Conservation (phyloP, 2,888 invertebrate genomes). For the Acanthosoma haemorrhoidale region DNA sequence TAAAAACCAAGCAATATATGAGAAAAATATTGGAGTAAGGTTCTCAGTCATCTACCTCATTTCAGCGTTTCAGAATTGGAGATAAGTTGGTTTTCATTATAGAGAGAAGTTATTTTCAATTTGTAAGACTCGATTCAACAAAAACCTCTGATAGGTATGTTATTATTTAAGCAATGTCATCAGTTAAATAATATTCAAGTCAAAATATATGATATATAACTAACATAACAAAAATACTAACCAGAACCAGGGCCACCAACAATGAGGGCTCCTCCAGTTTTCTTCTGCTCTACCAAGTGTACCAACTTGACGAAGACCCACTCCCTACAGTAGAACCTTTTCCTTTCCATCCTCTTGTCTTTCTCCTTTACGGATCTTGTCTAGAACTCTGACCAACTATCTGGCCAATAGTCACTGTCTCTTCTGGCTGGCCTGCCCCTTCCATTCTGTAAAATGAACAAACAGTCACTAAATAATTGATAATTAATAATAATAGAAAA, state of each 20-base stretch:
- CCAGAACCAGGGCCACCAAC: slow-evolving; percentile 87
- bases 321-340: slow-evolving; percentile 83
- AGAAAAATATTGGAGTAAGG: too few relatives aligned
- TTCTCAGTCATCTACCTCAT: too few relatives aligned
- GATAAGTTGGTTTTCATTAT: too few relatives aligned
- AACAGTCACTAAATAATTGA: too few relatives aligned
- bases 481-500: too few relatives aligned
- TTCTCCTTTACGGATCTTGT: slow-evolving; percentile 15
- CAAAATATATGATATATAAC: background rate
- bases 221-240: background rate
- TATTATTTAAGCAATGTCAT: too few relatives aligned
- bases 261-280: slow-evolving; percentile 82
- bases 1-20: too few relatives aligned
- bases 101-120: too few relatives aligned
- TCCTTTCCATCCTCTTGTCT: slow-evolving; percentile 49
- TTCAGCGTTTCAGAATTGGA: too few relatives aligned
- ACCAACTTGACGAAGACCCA: slow-evolving; percentile 94
- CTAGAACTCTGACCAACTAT: slow-evolving; percentile 12
- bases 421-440: background rate
- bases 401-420: background rate
- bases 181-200: too few relatives aligned
- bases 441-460: background rate
- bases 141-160: too few relatives aligned
- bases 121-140: too few relatives aligned
- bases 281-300: slow-evolving; percentile 84